phyloP scores from a whole-genome alignment of 2,888 invertebrate species.

The Bombyx huttoni region DNA sequence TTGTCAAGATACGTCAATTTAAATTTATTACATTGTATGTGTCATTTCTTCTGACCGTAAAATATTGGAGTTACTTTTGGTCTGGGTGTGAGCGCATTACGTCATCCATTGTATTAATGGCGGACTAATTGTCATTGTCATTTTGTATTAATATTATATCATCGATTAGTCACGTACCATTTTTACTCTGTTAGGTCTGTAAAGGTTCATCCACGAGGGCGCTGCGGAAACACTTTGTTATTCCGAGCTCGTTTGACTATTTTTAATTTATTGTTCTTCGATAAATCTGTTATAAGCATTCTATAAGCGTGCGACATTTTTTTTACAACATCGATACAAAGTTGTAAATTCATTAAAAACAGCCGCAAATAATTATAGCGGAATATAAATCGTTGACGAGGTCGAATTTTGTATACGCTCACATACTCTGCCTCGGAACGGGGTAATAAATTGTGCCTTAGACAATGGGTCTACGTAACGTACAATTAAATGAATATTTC shows the following conservation, averaged over 20 bases:
- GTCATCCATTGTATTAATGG: conserved; percentile 15
- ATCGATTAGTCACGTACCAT: conserved; percentile 20
- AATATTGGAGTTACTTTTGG: not conserved
- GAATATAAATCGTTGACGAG: conserved; percentile 43
- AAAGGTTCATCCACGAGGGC: conserved; percentile 1
- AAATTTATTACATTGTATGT: too few relatives aligned
- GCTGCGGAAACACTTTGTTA: conserved; percentile 17
- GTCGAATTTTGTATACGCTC: conserved; percentile 22
- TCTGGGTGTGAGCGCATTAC: conserved; percentile 7
- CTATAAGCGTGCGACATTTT: conserved; percentile 25
- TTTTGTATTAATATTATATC: conserved; percentile 19
- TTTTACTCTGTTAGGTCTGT: conserved; percentile 17
- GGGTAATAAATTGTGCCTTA: conserved; percentile 36
- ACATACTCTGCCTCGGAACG: conserved; percentile 20
- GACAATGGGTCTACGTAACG: conserved; percentile 39
- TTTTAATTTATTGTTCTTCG: conserved; percentile 40
- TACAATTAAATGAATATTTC: conserved; percentile 54
- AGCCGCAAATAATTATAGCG: conserved; percentile 32
- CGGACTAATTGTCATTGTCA: conserved; percentile 12
- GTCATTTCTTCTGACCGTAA: not conserved
- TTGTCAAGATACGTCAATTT: too few relatives aligned
- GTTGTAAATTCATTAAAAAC: conserved; percentile 41
- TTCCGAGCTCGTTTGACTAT: conserved; percentile 15
- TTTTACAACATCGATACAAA: conserved; percentile 41
- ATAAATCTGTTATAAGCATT: conserved; percentile 33